Evolutionary conservation across 2,113 vertebrate species (phyloP).

Genomic region (Globicephala melas): DNA sequence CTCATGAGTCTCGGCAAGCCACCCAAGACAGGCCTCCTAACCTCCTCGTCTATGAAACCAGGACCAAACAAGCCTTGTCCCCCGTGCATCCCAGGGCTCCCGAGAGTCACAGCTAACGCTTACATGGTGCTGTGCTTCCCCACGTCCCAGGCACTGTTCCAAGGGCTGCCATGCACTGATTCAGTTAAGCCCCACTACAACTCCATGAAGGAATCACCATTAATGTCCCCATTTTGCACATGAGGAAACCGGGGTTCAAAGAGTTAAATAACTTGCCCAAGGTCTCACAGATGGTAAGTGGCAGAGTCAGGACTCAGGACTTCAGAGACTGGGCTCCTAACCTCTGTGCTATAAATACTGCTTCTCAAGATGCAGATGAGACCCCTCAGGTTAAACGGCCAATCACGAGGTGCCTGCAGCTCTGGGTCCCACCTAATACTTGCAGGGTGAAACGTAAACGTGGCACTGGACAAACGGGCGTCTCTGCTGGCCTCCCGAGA

Average conservation of each 20-base stretch:
- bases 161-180: not conserved
- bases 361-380: not conserved
- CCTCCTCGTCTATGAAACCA: not conserved
- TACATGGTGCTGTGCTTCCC: no score
- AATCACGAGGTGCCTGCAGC: not conserved
- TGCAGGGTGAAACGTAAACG: not conserved
- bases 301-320: not conserved
- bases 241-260: not conserved
- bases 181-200: not conserved
- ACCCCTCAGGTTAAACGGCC: not conserved
- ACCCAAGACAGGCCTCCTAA: not conserved
- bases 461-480: not conserved
- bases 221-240: not conserved
- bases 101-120: not conserved
- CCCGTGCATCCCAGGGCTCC: not conserved
- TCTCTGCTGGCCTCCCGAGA: not conserved
- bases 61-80: not conserved
- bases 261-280: not conserved
- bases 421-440: not conserved
- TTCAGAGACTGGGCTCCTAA: not conserved
- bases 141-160: not conserved
- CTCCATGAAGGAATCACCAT: not conserved
- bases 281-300: not conserved
- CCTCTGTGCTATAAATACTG: not conserved
- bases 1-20: not conserved